Conservation (phyloP, 2,888 invertebrate genomes). For the Aplocera efformata region DNA sequence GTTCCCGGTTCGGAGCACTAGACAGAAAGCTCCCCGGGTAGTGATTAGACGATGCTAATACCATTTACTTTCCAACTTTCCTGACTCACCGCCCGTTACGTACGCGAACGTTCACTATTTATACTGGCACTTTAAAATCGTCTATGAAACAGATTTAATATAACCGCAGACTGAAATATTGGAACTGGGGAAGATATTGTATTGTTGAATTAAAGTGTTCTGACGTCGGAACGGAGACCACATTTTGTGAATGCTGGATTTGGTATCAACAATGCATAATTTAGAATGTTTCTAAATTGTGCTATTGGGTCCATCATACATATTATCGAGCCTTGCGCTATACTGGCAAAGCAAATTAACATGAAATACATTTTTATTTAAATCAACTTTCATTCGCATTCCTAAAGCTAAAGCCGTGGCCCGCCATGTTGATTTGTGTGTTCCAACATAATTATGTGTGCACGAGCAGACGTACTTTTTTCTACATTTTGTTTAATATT, state of each 20-base stretch:
- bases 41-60: slow-evolving; percentile 79
- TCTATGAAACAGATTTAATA: slow-evolving; percentile 47
- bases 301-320: too few species aligned
- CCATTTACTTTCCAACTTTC: slow-evolving; percentile 77
- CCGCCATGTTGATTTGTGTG: too few species aligned
- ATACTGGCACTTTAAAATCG: slow-evolving; percentile 69
- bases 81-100: slow-evolving; percentile 72
- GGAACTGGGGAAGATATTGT: background rate
- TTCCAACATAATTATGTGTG: too few species aligned
- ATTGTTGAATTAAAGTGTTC: slow-evolving; percentile 13
- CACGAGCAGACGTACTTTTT: too few species aligned
- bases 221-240: slow-evolving; percentile 12
- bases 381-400: too few species aligned
- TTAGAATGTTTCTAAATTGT: too few species aligned
- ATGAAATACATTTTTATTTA: too few species aligned
- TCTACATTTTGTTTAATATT: too few species aligned
- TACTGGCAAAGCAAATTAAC: too few species aligned
- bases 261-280: slow-evolving; percentile 23
- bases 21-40: slow-evolving; percentile 71
- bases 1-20: slow-evolving; percentile 53
- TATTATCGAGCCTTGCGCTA: too few species aligned
- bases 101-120: slow-evolving; percentile 62
- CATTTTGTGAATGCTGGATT: too few species aligned
- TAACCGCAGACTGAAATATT: slow-evolving; percentile 3
- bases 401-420: too few species aligned